Percentiles rank a stretch among this genome's conserved stretches.
Conservation (phyloP, 2,888 invertebrate species). For the Myopa testacea region DNA sequence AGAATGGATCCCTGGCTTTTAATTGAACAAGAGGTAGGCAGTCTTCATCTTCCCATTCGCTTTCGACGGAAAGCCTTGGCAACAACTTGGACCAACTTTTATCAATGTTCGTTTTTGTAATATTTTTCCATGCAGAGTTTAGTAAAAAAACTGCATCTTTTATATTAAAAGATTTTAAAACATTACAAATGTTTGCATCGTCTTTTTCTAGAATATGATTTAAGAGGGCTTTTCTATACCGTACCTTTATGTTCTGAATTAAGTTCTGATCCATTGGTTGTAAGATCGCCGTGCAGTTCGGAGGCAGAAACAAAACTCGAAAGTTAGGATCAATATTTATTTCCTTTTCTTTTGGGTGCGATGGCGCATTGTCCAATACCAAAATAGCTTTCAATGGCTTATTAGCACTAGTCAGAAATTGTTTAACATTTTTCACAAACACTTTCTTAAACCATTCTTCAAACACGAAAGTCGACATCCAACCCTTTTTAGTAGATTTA, state of each 20-base stretch:
- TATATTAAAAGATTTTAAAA: slow-evolving; percentile 25
- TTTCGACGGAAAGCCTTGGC: slow-evolving; percentile 3
- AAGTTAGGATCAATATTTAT: slow-evolving; percentile 40
- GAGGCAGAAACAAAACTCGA: slow-evolving; percentile 44
- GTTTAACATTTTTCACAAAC: slow-evolving; percentile 36
- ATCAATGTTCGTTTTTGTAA: slow-evolving; percentile 12
- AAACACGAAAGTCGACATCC: slow-evolving; percentile 24
- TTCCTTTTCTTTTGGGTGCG: slow-evolving; percentile 43
- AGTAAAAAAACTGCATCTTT: slow-evolving; percentile 6
- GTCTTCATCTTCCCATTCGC: slow-evolving; percentile 6
- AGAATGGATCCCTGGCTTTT: slow-evolving; percentile 1
- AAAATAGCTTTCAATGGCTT: slow-evolving; percentile 45
- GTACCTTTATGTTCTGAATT: slow-evolving; percentile 32
- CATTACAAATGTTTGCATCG: slow-evolving; percentile 31
- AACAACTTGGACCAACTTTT: slow-evolving; percentile 11
- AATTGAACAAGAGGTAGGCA: slow-evolving; percentile 3
- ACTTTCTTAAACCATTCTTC: slow-evolving; percentile 40
- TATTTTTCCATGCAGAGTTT: not conserved
- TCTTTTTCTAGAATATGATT: slow-evolving; percentile 42
- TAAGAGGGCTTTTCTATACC: slow-evolving; percentile 38
- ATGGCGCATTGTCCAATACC: slow-evolving; percentile 46
- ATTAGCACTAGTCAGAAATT: slow-evolving; percentile 3
- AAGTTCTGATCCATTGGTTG: slow-evolving; percentile 49
- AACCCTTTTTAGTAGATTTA: slow-evolving; percentile 22
- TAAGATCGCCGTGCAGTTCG: slow-evolving; percentile 46